Percentiles rank a stretch among this genome's conserved stretches.
phyloP scores from a whole-genome alignment of 2,113 vertebrate species.

The Tenrec ecaudatus region DNA sequence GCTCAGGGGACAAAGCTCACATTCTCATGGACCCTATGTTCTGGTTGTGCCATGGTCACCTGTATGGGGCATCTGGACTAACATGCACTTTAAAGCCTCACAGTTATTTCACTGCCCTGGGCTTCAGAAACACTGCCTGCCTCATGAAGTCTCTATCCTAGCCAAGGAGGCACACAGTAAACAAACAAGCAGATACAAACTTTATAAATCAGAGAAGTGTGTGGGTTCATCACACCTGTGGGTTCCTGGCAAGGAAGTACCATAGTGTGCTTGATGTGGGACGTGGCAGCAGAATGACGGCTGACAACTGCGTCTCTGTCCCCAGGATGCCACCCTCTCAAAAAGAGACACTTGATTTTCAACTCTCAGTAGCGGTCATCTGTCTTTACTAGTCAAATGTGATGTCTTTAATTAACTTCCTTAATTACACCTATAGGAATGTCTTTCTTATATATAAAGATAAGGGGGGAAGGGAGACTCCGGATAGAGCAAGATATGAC shows the following conservation, averaged over 20 bases:
- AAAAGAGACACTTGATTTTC: not conserved
- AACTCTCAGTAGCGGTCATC: not conserved
- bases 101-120: too few species aligned
- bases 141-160: not conserved
- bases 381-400: constrained; percentile 31
- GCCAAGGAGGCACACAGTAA: fast-evolving
- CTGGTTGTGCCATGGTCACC: not conserved
- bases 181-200: not conserved
- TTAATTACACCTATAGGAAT: constrained; percentile 13
- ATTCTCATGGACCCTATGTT: not conserved
- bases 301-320: not conserved
- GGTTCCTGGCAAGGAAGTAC: too few species aligned
- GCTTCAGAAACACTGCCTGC: not conserved
- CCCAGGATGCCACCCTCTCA: not conserved
- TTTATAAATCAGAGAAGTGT: not conserved
- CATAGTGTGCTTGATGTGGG: not conserved
- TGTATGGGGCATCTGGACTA: not conserved
- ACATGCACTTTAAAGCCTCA: too few species aligned
- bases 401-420: not conserved
- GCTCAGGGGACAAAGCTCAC: not conserved
- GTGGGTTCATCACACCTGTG: not conserved
- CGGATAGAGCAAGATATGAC: too few species aligned
- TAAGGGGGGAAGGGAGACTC: too few species aligned
- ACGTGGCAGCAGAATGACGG: not conserved
- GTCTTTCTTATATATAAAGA: not conserved